Evolutionary conservation across 2,113 vertebrate genomes (phyloP).

Genomic region (Crotalus tigris): DNA sequence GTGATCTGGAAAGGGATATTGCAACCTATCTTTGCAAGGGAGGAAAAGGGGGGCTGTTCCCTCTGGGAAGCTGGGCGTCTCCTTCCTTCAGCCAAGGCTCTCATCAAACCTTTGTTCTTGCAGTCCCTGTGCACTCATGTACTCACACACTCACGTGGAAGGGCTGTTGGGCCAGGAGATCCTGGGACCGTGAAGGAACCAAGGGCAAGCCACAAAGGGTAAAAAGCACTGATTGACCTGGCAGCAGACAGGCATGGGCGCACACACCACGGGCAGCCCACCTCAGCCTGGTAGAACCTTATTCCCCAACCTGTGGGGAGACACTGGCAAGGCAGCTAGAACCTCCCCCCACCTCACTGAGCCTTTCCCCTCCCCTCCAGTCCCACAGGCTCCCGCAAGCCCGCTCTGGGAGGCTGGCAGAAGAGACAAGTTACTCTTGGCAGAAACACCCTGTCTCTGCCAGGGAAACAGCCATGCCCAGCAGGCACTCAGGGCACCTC

Average conservation of each 20-base stretch:
- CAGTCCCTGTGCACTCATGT: neutral
- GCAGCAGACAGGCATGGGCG: neutral
- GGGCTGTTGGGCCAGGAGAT: neutral
- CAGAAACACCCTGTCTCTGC: slow-evolving; percentile 8
- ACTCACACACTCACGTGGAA: neutral
- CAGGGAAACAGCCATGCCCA: neutral
- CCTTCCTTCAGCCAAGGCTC: neutral
- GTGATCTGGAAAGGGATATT: no score
- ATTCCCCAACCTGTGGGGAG: neutral
- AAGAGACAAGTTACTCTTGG: neutral
- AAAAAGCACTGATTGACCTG: neutral
- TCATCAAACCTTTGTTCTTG: neutral
- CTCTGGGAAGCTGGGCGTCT: no score
- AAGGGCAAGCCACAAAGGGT: neutral
- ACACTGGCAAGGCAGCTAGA: neutral
- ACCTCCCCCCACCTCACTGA: neutral
- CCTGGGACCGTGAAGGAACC: neutral
- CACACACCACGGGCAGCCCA: neutral
- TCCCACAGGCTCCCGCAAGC: neutral
- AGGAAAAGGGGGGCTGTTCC: neutral
- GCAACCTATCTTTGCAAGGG: no score
- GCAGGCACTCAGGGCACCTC: neutral
- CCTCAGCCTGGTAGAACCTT: neutral
- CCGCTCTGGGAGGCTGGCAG: neutral
- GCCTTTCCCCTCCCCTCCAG: neutral